These are phyloP conservation scores for Pachyseris speciosa DNA, from an alignment of 64 coral and sea anemone species.

Conservation along the genomic window DNA sequence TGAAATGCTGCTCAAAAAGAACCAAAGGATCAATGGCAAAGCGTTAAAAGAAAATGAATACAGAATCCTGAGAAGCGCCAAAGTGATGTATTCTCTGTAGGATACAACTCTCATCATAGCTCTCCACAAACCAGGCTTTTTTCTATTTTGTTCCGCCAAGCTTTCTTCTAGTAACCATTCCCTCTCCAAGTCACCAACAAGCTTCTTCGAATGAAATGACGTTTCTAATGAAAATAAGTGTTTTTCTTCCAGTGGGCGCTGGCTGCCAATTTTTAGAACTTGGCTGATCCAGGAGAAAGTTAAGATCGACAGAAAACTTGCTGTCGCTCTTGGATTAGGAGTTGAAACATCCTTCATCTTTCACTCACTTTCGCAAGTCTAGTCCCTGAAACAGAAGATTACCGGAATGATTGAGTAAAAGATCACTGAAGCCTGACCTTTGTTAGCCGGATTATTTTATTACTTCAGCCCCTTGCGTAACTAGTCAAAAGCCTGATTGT, in stretches of 20 bases:
- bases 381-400: not conserved
- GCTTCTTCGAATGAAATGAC: not conserved
- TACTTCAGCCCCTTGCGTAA: too few species aligned
- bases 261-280: constrained; percentile 25
- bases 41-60: not conserved
- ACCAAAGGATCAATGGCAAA: not conserved
- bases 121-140: constrained; percentile 44
- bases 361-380: not conserved
- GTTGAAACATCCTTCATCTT: not conserved
- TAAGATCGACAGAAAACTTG: constrained; percentile 28
- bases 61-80: not conserved
- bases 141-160: not conserved
- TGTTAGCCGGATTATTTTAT: too few species aligned
- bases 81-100: not conserved
- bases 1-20: constrained; percentile 6
- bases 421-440: too few species aligned
- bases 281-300: constrained; percentile 71
- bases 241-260: constrained; percentile 71
- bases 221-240: constrained; percentile 39
- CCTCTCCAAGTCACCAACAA: not conserved
- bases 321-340: constrained; percentile 41
- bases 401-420: too few species aligned
- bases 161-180: constrained; percentile 24
- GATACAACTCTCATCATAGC: constrained; percentile 19
- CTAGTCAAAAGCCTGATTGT: too few species aligned